Base-by-base conservation (phyloP, 2,113 vertebrate species). In the Cyrtonyx montezumae region DNA sequence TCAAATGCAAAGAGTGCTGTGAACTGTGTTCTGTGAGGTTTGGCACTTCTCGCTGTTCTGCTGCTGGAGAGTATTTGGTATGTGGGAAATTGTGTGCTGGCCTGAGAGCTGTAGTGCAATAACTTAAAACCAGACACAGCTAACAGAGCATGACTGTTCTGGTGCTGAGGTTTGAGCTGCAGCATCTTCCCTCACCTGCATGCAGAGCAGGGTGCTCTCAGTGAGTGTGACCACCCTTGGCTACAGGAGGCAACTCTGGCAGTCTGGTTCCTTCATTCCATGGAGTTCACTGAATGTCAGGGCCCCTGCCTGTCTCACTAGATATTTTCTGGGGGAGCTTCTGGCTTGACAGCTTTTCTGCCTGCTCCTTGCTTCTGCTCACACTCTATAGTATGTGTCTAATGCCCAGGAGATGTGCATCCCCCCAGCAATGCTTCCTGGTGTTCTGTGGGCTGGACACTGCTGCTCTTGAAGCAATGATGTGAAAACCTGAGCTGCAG, bases 51-150 rank as follows among this genome's bases (percentile, higher is more conserved):
- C 45, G 37, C 87, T 49, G 9, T 89, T 59, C 79, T 85, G 63
- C 55, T 91, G 61, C 80, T 93, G 74, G 63, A 40, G 45, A 49
- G 77, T 43, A 30, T 82, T 91, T 87, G 66, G 56, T 90, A 79
- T 10, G 5, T 88, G 79, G 73, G 87, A 94, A 95, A 95, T 56
- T 58, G 65, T 49, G 22, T 75, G 90, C 79, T 73, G 34, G 84
- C 80, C 65, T 91, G 76, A 90, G 26, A 56, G 68, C 84, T 91
- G n/a, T 87, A 94, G 91, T 75, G 94, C 73, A 84, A 58, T 80
- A 88, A 84, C 79, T 95, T 88, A 91, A 87, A 96, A 71, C 43
- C 66, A 83, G 95, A 76, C 76, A 68, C 79, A 74, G 36, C 76
- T 95, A 91, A 83, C 78, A 71, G 77, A 79, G 79, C 73, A 49